A percentile compares a stretch with the other conserved stretches of the same genome.
phyloP scores from a whole-genome alignment of 2,797 vertebrate species.

The Spea hammondii region DNA sequence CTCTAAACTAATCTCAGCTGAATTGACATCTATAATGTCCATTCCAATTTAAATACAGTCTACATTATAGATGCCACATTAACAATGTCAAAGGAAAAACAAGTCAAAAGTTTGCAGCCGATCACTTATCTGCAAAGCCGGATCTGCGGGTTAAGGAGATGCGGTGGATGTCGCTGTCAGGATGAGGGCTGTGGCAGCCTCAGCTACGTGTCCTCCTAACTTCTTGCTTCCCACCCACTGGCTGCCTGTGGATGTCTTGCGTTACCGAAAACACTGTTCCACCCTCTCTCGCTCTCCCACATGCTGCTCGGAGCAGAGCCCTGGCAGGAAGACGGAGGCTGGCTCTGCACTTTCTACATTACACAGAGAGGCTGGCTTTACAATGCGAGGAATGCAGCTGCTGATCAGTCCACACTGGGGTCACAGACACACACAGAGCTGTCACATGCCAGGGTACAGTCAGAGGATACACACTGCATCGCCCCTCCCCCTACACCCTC shows the following conservation, averaged over 20 bases:
- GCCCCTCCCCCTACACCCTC: conserved; percentile 13
- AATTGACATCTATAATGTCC: not conserved
- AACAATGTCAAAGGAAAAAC: not conserved
- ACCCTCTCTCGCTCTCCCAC: conserved; percentile 35
- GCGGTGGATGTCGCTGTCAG: conserved; percentile 23
- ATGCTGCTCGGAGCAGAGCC: conserved; percentile 1
- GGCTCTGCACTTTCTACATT: conserved; percentile 2
- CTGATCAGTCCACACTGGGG: conserved; percentile 14
- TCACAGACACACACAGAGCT: conserved; percentile 9
- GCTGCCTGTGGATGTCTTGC: conserved; percentile 18
- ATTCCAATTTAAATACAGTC: not conserved
- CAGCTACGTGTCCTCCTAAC: conserved; percentile 46
- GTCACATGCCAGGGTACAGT: conserved; percentile 30
- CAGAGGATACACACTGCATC: conserved; percentile 1
- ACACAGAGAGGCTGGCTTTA: conserved; percentile 1
- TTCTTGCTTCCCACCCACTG: conserved; percentile 32
- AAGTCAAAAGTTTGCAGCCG: not conserved
- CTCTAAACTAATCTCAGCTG: not conserved
- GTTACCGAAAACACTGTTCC: conserved; percentile 19
- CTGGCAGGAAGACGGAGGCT: conserved; percentile 27
- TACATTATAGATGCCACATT: not conserved
- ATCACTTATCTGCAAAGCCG: not conserved
- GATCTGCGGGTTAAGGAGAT: not conserved
- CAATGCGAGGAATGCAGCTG: conserved; percentile 36
- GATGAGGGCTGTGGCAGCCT: conserved; percentile 36